Percentiles rank a stretch among this genome's conserved stretches.
Evolutionary conservation across 2,888 invertebrate genomes (phyloP).

Genomic region (Chymomyza fuscimana): DNA sequence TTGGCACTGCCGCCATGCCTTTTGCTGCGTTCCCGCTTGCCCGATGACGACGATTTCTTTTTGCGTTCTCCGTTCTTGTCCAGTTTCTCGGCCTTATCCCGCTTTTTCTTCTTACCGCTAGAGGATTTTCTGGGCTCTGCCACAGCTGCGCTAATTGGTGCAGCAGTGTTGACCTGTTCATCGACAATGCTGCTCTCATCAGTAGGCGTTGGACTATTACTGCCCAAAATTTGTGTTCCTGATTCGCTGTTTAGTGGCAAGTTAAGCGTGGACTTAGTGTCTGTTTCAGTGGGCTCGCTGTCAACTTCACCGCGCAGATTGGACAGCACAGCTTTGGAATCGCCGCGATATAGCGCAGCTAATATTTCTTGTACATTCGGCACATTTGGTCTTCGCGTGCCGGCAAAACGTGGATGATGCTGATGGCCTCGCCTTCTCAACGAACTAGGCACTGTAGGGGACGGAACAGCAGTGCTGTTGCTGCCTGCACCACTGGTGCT

Average conservation of each 20-base stretch:
- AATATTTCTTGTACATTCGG: constrained; percentile 80
- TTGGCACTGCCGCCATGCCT: constrained; percentile 41
- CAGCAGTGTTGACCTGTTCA: constrained; percentile 49
- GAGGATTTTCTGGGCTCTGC: constrained; percentile 42
- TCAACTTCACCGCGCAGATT: constrained; percentile 61
- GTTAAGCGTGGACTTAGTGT: constrained; percentile 62
- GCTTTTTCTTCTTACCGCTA: constrained; percentile 51
- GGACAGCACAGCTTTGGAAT: constrained; percentile 73
- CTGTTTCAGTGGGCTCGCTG: constrained; percentile 22
- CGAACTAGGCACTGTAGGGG: constrained; percentile 59
- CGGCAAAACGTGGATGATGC: constrained; percentile 87
- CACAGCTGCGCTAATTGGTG: constrained; percentile 7
- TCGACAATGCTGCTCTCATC: constrained; percentile 78
- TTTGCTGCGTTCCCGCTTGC: constrained; percentile 67
- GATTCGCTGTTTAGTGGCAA: constrained; percentile 73
- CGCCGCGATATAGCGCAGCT: constrained; percentile 78
- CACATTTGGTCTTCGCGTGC: constrained; percentile 82
- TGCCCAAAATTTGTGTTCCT: constrained; percentile 73
- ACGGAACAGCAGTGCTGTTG: constrained; percentile 38
- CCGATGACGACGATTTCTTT: constrained; percentile 54
- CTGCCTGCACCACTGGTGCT: constrained; percentile 70
- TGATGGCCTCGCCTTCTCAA: constrained; percentile 85
- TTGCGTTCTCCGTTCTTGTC: constrained; percentile 69
- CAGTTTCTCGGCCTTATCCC: constrained; percentile 55
- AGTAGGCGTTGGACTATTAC: constrained; percentile 78